Conservation (phyloP, 2,113 vertebrate species). For the Beaufortia kweichowensis region DNA sequence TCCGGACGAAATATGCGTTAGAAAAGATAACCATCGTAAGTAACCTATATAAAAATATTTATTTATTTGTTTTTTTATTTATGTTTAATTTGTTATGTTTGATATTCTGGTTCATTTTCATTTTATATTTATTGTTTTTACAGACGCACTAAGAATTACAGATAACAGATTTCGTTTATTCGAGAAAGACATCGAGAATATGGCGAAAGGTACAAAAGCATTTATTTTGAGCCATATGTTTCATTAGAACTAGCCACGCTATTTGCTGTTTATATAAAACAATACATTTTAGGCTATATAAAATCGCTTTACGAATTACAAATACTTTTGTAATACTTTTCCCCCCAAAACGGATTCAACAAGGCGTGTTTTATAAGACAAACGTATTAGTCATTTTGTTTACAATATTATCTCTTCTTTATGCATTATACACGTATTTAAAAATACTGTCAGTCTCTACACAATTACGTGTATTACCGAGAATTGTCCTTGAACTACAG, state of each 20-base stretch:
- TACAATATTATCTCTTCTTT: not conserved
- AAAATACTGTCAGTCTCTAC: not conserved
- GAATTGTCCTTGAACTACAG: conserved; percentile 55
- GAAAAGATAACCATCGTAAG: conserved; percentile 81
- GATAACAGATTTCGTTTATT: conserved; percentile 78
- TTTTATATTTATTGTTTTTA: conserved; percentile 10
- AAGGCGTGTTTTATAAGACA: not conserved
- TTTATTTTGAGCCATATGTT: not conserved
- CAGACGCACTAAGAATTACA: conserved; percentile 81
- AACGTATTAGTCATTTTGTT: not conserved
- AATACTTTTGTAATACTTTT: no score
- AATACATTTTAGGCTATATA: not conserved
- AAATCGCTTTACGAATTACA: not conserved
- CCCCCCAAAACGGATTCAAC: no score
- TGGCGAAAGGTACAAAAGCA: conserved; percentile 88
- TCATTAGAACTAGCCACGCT: not conserved
- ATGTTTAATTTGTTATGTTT: not conserved
- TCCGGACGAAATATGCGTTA: conserved; percentile 78
- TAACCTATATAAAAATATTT: not conserved
- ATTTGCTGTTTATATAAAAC: not conserved
- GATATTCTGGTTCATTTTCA: conserved; percentile 22
- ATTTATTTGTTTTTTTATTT: not conserved
- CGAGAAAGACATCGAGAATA: conserved; percentile 88
- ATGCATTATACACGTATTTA: not conserved
- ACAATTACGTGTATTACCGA: conserved; percentile 32